Evolutionary conservation across 1,140 invertebrate species (phyloP).

Genomic region (Olivierus martensii): DNA sequence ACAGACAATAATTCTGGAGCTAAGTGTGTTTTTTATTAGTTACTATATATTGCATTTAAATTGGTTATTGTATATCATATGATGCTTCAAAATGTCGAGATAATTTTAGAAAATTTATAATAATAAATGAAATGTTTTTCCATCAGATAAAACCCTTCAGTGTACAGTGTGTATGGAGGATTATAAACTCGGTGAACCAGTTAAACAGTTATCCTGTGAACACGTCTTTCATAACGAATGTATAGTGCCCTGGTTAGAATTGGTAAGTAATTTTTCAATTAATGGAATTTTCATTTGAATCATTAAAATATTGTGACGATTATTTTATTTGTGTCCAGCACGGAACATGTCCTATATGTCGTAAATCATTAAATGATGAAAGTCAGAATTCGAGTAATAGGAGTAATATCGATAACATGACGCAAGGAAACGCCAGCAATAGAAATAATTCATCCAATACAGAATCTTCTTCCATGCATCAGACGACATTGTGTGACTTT

Average conservation of each 20-base stretch:
- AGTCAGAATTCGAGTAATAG: no score
- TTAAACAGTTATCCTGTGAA: constrained; percentile 72
- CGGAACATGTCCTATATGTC: constrained; percentile 88
- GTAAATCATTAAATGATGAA: constrained; percentile 52
- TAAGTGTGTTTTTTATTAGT: background rate
- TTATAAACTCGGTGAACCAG: constrained; percentile 65
- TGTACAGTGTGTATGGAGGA: constrained; percentile 98
- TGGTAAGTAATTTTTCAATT: constrained; percentile 39
- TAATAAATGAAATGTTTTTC: constrained; percentile 4
- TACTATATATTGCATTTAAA: background rate
- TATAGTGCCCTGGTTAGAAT: constrained; percentile 86
- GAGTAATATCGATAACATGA: no score
- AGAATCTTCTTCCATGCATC: no score
- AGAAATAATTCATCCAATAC: no score
- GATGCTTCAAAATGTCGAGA: no score
- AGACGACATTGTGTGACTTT: no score
- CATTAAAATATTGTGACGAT: no score
- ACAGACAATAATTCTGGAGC: no score
- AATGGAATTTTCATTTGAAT: constrained; percentile 13
- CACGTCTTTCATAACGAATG: constrained; percentile 87
- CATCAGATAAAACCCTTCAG: constrained; percentile 57
- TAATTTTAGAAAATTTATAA: no score
- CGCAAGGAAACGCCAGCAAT: no score
- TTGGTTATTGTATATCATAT: background rate
- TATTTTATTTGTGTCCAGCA: no score